These are phyloP conservation scores for Aphelenchoides besseyi DNA, from an alignment of 1,140 invertebrate genomes.

Conservation along the genomic window DNA sequence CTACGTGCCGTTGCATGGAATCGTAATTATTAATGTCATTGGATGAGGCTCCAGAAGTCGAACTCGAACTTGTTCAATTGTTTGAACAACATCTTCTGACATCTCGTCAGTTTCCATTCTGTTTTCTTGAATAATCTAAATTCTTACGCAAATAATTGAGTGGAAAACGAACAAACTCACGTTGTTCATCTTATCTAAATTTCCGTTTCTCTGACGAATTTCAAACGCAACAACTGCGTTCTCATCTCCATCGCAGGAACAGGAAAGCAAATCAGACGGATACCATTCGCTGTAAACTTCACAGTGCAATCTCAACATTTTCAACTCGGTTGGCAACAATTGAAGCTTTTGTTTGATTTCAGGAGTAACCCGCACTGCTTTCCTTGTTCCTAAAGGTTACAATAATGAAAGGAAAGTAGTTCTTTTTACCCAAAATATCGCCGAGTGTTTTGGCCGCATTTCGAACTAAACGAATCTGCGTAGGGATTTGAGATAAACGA, in stretches of 20 bases:
- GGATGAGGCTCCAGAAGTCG: neutral
- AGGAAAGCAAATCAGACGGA: neutral
- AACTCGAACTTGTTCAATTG: neutral
- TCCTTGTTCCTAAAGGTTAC: neutral
- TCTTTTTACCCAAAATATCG: conserved; percentile 1
- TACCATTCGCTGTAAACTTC: conserved; percentile 2
- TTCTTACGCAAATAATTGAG: neutral
- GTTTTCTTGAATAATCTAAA: neutral
- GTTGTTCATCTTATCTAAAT: neutral
- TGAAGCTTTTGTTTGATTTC: neutral
- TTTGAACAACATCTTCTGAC: neutral
- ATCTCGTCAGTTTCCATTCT: neutral
- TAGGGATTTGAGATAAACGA: neutral
- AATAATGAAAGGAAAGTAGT: neutral
- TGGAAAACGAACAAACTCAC: neutral
- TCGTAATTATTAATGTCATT: neutral
- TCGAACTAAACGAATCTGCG: neutral
- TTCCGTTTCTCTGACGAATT: neutral
- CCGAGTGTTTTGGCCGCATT: neutral
- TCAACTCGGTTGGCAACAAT: neutral
- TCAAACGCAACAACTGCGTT: neutral
- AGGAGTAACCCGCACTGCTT: neutral
- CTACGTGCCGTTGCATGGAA: neutral
- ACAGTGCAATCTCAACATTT: neutral
- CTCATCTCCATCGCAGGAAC: neutral